Base-by-base conservation (phyloP, 2,888 invertebrate genomes). In the Apantesis nais region DNA sequence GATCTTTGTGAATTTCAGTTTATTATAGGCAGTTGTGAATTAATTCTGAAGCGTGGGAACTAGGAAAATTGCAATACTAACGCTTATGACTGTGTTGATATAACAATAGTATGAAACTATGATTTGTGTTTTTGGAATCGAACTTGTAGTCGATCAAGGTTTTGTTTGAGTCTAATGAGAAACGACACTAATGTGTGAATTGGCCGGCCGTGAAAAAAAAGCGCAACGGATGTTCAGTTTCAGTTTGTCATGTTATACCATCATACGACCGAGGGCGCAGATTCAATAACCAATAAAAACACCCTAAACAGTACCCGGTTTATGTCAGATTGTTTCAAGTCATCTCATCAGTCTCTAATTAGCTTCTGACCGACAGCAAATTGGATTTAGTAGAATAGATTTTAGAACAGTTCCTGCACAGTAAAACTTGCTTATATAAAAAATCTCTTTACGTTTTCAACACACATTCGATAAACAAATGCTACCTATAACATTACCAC, bases 1-100 rank as follows among this genome's bases (percentile, higher is more conserved):
- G 79, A 79, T 81, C 73, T 77, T 80, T 69, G 72, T 76, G 80
- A 80, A 78, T 80, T 81, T 80, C 81, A 78, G 73, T 79, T 77
- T 68, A 72, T 74, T 78, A 73, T 48, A 79, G 72, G 63, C 79
- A 71, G 75, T 77, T 79, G 72, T 81, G 74, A 75, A 77, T 78
- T 74, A 76, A 80, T 79, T 77, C n/a, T 66, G 48, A 62, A 69
- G 79, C 71, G 72, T 79, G 76, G 63, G 62, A 52, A 73, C 76
- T 78, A 79, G 75, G 70, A 73, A 66, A 72, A 67, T 74, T 81
- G 70, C 81, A 77, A 73, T 78, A 79, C 79, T 81, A 76, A 80
- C 78, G 68, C 77, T 75, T 74, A 72, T 77, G 62, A 64, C 74
- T 79, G 73, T 79, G 73, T 81, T 77, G 79, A 81, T 72, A 72